A percentile compares a stretch with the other conserved stretches of the same genome.
These are phyloP conservation scores for Phalacrocorax carbo DNA, from an alignment of 2,113 vertebrate species.

Conservation along the genomic window DNA sequence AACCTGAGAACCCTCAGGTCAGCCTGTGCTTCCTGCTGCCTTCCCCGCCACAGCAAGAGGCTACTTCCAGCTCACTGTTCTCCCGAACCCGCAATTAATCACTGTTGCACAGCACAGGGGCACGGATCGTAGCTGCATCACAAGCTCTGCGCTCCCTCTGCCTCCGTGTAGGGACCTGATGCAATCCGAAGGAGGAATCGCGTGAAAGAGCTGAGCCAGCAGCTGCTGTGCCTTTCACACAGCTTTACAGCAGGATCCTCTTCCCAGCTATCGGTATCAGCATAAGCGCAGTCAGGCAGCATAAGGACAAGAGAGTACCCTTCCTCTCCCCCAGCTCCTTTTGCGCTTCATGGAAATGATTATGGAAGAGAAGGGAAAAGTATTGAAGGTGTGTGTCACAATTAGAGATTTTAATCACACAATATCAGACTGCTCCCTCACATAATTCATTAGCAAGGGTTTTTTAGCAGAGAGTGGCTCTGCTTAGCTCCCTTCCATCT, in stretches of 20 bases:
- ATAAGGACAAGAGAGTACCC: not conserved
- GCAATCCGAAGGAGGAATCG: not conserved
- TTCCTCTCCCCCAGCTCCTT: not conserved
- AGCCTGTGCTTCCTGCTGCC: not conserved
- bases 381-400: rapidly evolving
- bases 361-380: not conserved
- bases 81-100: not conserved
- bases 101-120: not conserved
- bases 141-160: not conserved
- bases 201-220: not conserved
- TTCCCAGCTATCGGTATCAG: not conserved
- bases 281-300: not conserved
- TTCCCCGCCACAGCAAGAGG: not conserved
- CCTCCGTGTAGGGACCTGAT: not conserved
- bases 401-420: not conserved
- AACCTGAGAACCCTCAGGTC: not conserved
- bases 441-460: not conserved
- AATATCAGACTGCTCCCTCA: not conserved
- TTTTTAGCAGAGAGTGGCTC: not conserved
- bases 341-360: rapidly evolving
- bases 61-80: not conserved
- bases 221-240: not conserved
- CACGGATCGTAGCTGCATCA: rapidly evolving
- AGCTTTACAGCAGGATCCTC: not conserved
- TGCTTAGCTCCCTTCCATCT: not conserved